These are phyloP conservation scores for Agonopterix alstromeriana DNA, from an alignment of 2,888 invertebrate species.

Conservation along the genomic window DNA sequence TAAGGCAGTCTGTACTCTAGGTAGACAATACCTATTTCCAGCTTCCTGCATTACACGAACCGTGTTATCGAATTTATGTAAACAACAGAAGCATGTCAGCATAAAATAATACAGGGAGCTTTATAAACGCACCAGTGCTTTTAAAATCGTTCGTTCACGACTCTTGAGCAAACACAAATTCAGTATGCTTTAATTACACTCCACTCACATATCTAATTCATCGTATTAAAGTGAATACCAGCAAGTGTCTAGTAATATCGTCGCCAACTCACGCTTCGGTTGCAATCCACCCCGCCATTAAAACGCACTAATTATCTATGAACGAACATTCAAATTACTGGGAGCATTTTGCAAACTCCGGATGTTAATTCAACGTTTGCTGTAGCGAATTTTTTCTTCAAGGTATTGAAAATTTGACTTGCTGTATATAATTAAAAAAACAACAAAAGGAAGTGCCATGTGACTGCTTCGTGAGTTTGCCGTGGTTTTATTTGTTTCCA, in stretches of 20 bases:
- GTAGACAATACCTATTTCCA: no score
- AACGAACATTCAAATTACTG: constrained; percentile 39
- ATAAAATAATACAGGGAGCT: constrained; percentile 45
- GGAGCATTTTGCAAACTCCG: constrained; percentile 21
- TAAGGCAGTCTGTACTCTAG: no score
- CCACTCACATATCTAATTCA: constrained; percentile 36
- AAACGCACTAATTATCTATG: constrained; percentile 38
- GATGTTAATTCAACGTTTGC: constrained; percentile 24
- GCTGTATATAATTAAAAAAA: constrained; percentile 11
- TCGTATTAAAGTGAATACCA: constrained; percentile 35
- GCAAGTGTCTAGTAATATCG: constrained; percentile 39
- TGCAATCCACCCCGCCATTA: constrained; percentile 43
- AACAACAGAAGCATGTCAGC: constrained; percentile 13
- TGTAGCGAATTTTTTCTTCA: constrained; percentile 18
- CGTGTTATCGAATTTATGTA: no score
- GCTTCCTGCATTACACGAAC: no score
- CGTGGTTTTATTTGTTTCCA: constrained; percentile 11
- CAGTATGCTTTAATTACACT: constrained; percentile 57
- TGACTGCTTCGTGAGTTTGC: constrained; percentile 5
- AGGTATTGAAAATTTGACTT: constrained; percentile 9
- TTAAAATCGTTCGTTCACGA: constrained; percentile 57
- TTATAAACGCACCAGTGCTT: constrained; percentile 47
- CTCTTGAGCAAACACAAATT: constrained; percentile 66
- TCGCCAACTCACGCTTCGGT: constrained; percentile 48
- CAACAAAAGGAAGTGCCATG: constrained; percentile 9